Base-by-base conservation (phyloP, 2,888 invertebrate genomes). In the Hedya salicella region DNA sequence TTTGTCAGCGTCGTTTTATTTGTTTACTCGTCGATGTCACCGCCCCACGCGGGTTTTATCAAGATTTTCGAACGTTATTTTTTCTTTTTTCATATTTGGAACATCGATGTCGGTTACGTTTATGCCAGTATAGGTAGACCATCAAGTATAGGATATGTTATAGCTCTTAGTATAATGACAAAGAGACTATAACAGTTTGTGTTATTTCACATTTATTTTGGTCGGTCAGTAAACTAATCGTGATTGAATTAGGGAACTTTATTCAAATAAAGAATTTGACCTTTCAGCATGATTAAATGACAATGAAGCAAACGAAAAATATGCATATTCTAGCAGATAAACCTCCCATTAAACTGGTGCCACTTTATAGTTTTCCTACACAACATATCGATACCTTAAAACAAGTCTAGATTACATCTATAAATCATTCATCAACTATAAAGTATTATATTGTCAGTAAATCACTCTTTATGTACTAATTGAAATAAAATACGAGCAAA, bases 31-130 rank as follows among this genome's bases (percentile, higher is more conserved):
- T 62, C 76, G 77, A 77, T 83, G 84, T 84, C 81, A 80, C 83
- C 80, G 79, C 84, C 81, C 84, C 82, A 82, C 81, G 79, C 79
- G 77, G 77, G 72, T 79, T 75, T 80, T 83, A 83, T 85, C 83
- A 81, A 79, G 81, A 82, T 83, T 78, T 78, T 76, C 69, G 62
- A 62, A 62, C 53, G 46, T 59, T 59, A 39, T 49, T 65, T 73
- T 71, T 71, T 68, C 42, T 46, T 60, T 44, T 68, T 68, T 70
- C 65, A 70, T 70, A 70, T 62, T 68, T 67, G 63, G 67, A 50
- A 62, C 75, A 79, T 76, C 76, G 74, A 78, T 74, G 75, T 76
- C 73, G 70, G 73, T 71, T 61, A 81, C 78, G 74, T 80, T 78
- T 76, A 82, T 79, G 73, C 78, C 73, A 79, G 79, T 80, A 82